Conservation (phyloP, 2,888 invertebrate genomes). For the Calephelis perditalis region DNA sequence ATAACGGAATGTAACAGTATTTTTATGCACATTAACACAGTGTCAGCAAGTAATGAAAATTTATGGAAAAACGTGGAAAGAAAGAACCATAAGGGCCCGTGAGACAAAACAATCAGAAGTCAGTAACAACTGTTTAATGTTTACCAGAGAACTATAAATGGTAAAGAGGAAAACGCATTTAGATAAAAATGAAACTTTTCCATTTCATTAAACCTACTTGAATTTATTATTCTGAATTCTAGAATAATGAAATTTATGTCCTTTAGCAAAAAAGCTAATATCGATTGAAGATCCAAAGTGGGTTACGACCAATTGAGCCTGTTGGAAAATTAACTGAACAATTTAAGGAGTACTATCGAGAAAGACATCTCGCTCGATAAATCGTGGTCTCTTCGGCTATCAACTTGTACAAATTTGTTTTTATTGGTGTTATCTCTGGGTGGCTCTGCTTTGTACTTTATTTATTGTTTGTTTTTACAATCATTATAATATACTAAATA, state of each 20-base stretch:
- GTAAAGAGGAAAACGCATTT: no score
- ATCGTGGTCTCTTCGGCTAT: slow-evolving; percentile 60
- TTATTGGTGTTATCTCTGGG: slow-evolving; percentile 70
- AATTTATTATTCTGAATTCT: slow-evolving; percentile 7
- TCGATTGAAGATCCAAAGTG: slow-evolving; percentile 16
- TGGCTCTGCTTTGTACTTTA: slow-evolving; percentile 54
- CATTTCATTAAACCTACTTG: slow-evolving; percentile 10
- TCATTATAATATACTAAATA: slow-evolving; percentile 18
- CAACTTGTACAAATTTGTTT: slow-evolving; percentile 65
- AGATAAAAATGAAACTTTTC: not conserved
- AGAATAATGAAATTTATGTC: slow-evolving; percentile 10
- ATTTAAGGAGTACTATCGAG: slow-evolving; percentile 57
- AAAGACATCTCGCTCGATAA: slow-evolving; percentile 67
- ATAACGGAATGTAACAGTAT: no score
- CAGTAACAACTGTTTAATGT: no score
- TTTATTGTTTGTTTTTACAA: slow-evolving; percentile 32
- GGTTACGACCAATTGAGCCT: slow-evolving; percentile 23
- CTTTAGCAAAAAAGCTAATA: slow-evolving; percentile 17
- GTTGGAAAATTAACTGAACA: slow-evolving; percentile 32
- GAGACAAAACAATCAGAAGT: no score
- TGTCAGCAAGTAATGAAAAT: no score
- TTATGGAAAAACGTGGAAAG: no score
- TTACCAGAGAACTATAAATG: no score
- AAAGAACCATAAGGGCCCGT: no score
- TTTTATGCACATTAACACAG: no score